Conservation (phyloP, 2,113 vertebrate species). For the Formicarius rufipectus region DNA sequence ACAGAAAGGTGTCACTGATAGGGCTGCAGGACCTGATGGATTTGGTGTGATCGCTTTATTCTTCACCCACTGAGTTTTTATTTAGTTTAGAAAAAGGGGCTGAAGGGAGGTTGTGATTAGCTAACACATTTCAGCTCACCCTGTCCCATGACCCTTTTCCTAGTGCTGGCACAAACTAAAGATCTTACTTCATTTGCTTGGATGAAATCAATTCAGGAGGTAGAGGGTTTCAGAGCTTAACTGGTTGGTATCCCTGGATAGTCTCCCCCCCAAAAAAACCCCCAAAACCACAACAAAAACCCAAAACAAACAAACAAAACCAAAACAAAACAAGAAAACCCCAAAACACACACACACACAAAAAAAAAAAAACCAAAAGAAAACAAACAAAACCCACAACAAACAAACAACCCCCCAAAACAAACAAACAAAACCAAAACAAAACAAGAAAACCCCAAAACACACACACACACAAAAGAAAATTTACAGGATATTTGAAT, state of each 20-base stretch:
- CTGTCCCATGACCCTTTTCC: slow-evolving; percentile 12
- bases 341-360: no score
- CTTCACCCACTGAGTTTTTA: slow-evolving; percentile 26
- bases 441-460: no score
- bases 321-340: no score
- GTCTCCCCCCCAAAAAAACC: background rate
- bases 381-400: background rate
- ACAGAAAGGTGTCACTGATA: slow-evolving; percentile 37
- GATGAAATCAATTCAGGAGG: background rate
- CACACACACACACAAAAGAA: no score
- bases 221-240: background rate
- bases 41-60: slow-evolving; percentile 55
- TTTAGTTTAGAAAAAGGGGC: slow-evolving; percentile 42
- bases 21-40: slow-evolving; percentile 20
- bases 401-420: no score
- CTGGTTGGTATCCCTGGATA: background rate
- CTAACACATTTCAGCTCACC: slow-evolving; percentile 5
- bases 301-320: no score
- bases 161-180: background rate
- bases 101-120: slow-evolving; percentile 46
- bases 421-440: no score
- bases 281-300: no score
- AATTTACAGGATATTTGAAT: background rate
- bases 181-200: background rate
- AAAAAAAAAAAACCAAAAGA: background rate